Base-by-base conservation (phyloP, 30 jellyfish, hydroid and myxozoan genomes). In the Calvadosia cruxmelitensis region DNA sequence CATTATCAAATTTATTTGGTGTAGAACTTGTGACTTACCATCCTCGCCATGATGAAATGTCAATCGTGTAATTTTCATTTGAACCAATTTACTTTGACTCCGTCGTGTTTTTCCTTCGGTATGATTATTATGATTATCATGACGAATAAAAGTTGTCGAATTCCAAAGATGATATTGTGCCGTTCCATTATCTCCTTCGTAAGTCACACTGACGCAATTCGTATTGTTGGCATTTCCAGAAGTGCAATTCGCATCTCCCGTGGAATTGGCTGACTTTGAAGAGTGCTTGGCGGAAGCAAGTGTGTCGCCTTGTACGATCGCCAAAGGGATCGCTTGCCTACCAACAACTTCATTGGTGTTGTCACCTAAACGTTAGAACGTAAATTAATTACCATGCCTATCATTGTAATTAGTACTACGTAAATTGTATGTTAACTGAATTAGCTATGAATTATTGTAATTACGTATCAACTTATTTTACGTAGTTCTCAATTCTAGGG, bases 261-360 rank as follows among this genome's bases (percentile, higher is more conserved):
- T 78, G 3, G 79, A 35, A 50, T 82, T 82, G 65, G 69, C 83
- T 16, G 82, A 15, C 49, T 74, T 82, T 29, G 84, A 31, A 7
- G 94, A 78, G 15, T 82, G 87, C 68, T 82, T 82, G 16, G 94
- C 94, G 27, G 68, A 57, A 26, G 94, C 94, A n/a, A 82, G 67
- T 25, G 82, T 76, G 31, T 82, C 94, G 1, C 85, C 95, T 75
- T 91, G 99, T 27, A 83, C 95, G 0, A 91, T 34, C 2, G 94
- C 99, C 53, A 91, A 64, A 5, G 99, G 95, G 53, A 91, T 91
- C 0, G 99, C 99, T 79, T 91, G 99, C 1, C 95, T 10, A 5
- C 57, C 57, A 5, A 42, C 10, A 20, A 42, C 57, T 5, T 42
- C 20, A 5, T 10, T 5, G 15, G 20, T 5, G 57, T 5, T 20